phyloP scores from a whole-genome alignment of 1,140 invertebrate genomes.

The Cydia fagiglandana region DNA sequence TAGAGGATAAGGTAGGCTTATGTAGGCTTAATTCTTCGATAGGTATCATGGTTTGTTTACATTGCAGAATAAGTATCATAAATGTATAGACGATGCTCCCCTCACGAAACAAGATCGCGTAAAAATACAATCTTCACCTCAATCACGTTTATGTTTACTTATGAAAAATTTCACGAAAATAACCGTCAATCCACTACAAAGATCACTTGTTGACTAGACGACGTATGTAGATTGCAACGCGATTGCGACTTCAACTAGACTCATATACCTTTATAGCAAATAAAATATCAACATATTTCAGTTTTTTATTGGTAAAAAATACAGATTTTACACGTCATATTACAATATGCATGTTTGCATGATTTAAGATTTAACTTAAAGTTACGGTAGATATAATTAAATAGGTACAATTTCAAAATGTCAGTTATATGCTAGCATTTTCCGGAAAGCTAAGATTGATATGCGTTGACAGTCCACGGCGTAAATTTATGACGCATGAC shows the following conservation, averaged over 20 bases:
- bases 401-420: too few species aligned
- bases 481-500: too few species aligned
- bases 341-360: too few species aligned
- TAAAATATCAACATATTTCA: background rate
- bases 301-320: too few species aligned
- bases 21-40: background rate
- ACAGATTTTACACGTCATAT: too few species aligned
- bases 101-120: background rate
- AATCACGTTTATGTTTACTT: constrained; percentile 21
- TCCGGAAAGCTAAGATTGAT: too few species aligned
- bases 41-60: background rate
- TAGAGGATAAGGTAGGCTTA: background rate
- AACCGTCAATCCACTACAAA: background rate
- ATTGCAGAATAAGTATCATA: background rate
- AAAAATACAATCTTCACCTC: constrained; percentile 22
- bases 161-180: constrained; percentile 15
- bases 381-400: too few species aligned
- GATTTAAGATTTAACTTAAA: too few species aligned
- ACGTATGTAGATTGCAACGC: background rate
- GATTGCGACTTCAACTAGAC: too few species aligned
- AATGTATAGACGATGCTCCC: constrained; percentile 4
- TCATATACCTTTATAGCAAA: background rate
- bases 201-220: background rate
- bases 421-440: too few species aligned
- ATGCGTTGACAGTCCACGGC: too few species aligned